A percentile compares a stretch with the other conserved stretches of the same genome.
phyloP scores from a whole-genome alignment of 2,113 vertebrate species.

The Mesitornis unicolor region DNA sequence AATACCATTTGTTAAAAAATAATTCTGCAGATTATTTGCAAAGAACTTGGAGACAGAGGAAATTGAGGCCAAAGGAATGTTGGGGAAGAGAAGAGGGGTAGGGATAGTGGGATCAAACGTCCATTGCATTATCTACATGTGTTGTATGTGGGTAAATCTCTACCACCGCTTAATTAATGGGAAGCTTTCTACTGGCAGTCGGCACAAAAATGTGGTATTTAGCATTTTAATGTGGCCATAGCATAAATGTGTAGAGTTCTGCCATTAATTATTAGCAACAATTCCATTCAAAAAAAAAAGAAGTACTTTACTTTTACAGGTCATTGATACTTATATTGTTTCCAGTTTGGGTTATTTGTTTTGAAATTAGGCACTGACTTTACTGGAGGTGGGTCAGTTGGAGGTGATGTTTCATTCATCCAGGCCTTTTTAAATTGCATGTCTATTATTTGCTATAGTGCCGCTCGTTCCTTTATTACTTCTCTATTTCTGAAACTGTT shows the following conservation, averaged over 20 bases:
- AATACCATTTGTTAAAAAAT: neutral
- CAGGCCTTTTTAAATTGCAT: neutral
- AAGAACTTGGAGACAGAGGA: neutral
- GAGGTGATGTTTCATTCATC: neutral
- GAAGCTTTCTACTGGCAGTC: neutral
- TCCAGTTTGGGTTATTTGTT: neutral
- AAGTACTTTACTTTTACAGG: neutral
- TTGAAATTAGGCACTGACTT: neutral
- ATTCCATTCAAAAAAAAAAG: neutral
- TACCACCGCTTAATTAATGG: fast-evolving
- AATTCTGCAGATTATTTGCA: neutral
- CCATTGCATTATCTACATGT: fast-evolving
- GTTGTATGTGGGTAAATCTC: neutral
- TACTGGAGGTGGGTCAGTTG: neutral
- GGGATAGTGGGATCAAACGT: neutral
- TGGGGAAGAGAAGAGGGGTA: neutral
- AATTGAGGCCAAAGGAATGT: neutral
- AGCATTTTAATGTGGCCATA: neutral
- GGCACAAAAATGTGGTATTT: neutral
- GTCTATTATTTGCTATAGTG: neutral
- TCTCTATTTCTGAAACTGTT: neutral
- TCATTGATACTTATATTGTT: neutral
- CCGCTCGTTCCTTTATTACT: neutral
- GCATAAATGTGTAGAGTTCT: neutral
- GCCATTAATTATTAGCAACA: neutral